Conservation (phyloP, 2,113 vertebrate genomes). For the Pedetes capensis region DNA sequence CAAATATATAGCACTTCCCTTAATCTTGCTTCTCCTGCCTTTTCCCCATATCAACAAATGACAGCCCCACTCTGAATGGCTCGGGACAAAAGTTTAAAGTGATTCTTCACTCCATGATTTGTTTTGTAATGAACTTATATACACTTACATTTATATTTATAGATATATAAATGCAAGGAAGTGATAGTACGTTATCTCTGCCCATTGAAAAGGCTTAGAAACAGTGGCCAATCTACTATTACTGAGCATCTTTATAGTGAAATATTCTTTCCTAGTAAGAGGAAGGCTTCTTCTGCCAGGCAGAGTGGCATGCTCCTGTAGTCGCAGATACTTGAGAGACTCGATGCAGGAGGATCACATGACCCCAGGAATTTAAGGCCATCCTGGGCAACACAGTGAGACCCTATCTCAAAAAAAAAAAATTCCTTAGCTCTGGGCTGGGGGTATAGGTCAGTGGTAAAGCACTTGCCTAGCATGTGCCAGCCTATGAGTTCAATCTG, state of each 20-base stretch:
- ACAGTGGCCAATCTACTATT: neutral
- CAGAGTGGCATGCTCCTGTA: neutral
- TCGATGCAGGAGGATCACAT: no score
- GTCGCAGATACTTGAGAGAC: neutral
- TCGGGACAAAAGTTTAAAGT: neutral
- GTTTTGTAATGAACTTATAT: neutral
- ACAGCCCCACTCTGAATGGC: neutral
- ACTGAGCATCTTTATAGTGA: neutral
- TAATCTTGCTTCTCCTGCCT: neutral
- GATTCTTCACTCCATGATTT: neutral
- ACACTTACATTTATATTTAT: neutral
- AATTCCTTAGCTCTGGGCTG: no score
- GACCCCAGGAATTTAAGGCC: neutral
- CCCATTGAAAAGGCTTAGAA: neutral
- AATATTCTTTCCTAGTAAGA: neutral
- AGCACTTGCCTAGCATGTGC: neutral
- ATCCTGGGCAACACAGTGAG: neutral
- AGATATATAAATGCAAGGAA: neutral
- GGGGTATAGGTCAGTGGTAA: neutral
- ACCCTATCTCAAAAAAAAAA: neutral
- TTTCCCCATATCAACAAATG: neutral
- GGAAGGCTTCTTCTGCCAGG: neutral
- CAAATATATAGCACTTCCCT: no score
- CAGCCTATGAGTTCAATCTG: neutral
- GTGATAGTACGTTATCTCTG: neutral